Conservation (phyloP, 1,140 invertebrate genomes). For the Drosophila paulistorum region DNA sequence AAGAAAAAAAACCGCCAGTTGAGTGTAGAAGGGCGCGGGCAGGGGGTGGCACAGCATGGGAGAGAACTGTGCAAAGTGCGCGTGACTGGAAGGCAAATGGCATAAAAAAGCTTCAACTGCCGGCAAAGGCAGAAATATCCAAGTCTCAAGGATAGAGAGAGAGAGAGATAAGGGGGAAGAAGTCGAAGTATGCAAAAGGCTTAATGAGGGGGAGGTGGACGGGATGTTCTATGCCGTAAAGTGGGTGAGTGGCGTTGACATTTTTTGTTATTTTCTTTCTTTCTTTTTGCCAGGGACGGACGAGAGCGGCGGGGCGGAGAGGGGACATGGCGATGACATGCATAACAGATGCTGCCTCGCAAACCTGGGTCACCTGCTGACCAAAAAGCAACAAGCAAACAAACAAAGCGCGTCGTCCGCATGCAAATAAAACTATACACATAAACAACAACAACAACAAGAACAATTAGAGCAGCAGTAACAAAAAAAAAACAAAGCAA, state of each 20-base stretch:
- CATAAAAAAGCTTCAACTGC: slow-evolving; percentile 22
- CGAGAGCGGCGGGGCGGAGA: too few relatives aligned
- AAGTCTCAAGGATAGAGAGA: background rate
- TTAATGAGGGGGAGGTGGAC: slow-evolving; percentile 33
- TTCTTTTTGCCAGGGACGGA: too few relatives aligned
- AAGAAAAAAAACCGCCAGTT: slow-evolving; percentile 9
- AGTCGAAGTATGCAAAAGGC: slow-evolving; percentile 13
- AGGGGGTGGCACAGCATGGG: background rate
- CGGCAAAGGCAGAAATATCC: slow-evolving; percentile 17
- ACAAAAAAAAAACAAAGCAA: slow-evolving; percentile 1
- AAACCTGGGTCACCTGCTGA: slow-evolving; percentile 33
- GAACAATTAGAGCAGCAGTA: slow-evolving; percentile 17
- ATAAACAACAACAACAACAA: slow-evolving; percentile 19
- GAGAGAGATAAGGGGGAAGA: background rate
- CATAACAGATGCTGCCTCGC: background rate
- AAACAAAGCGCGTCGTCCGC: slow-evolving; percentile 25
- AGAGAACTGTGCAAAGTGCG: slow-evolving; percentile 27
- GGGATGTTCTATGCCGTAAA: background rate
- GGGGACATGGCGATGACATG: background rate
- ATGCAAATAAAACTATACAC: slow-evolving; percentile 43
- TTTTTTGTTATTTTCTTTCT: background rate
- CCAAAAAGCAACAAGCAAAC: slow-evolving; percentile 62
- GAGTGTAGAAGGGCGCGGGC: too few relatives aligned
- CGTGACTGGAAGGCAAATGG: slow-evolving; percentile 64
- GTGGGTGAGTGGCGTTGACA: slow-evolving; percentile 4